A percentile compares a stretch with the other conserved stretches of the same genome.
Conservation (phyloP, 1,140 invertebrate species). For the Papilio dardanus region DNA sequence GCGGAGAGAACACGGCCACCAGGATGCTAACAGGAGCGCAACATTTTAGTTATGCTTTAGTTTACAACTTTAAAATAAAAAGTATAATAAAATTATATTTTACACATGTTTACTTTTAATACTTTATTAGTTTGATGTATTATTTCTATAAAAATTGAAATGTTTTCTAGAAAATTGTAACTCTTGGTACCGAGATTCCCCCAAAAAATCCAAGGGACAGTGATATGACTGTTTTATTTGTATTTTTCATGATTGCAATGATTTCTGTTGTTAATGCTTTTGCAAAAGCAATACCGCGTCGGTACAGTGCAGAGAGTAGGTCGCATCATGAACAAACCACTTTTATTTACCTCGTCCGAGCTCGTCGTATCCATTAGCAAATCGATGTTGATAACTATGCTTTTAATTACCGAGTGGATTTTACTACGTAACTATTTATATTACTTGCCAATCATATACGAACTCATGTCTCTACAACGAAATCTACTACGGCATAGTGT, state of each 20-base stretch:
- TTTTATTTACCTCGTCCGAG: not conserved
- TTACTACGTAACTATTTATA: not conserved
- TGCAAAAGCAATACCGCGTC: not conserved
- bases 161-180: no score
- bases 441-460: not conserved
- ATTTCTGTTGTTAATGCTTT: not conserved
- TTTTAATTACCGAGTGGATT: not conserved
- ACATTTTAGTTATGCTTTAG: not conserved
- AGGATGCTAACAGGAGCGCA: not conserved
- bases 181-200: no score
- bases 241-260: not conserved
- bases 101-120: no score
- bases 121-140: not conserved
- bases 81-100: no score
- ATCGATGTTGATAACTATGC: not conserved
- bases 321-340: not conserved
- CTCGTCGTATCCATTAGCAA: not conserved
- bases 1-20: not conserved
- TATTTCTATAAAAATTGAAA: no score
- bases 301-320: not conserved
- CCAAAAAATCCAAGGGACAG: no score
- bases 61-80: not conserved
- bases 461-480: not conserved
- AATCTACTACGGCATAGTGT: no score
- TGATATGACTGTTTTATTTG: no score